Percentiles rank a stretch among this genome's conserved stretches.
Evolutionary conservation across 2,113 vertebrate species (phyloP).

Genomic region (Hippocampus mohnikei): DNA sequence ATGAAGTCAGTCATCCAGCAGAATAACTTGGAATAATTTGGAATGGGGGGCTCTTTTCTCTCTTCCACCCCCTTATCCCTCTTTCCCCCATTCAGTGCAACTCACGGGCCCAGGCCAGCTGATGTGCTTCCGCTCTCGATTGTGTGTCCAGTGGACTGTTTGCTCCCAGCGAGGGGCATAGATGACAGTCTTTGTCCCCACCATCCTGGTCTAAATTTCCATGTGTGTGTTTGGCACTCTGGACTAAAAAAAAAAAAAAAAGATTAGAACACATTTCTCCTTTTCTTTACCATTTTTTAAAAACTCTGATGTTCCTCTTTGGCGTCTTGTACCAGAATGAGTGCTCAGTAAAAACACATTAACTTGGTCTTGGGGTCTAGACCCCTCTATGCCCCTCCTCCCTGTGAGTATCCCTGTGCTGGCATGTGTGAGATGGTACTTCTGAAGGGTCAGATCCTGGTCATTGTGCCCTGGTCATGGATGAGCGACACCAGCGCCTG

Average conservation of each 20-base stretch:
- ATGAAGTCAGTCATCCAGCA: constrained; percentile 78
- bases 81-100: constrained; percentile 14
- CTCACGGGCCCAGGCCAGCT: constrained; percentile 64
- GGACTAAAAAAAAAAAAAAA: constrained; percentile 9
- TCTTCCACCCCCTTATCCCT: constrained; percentile 9
- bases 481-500: constrained; percentile 71
- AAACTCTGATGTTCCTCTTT: constrained; percentile 2
- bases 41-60: constrained; percentile 57
- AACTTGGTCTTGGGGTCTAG: constrained; percentile 45
- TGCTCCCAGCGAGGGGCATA: constrained; percentile 61
- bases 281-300: neutral
- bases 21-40: constrained; percentile 75
- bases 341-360: constrained; percentile 6
- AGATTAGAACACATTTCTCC: neutral
- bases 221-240: constrained; percentile 16
- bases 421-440: constrained; percentile 60
- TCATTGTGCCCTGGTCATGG: constrained; percentile 72
- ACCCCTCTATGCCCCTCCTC: constrained; percentile 27
- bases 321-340: constrained; percentile 1
- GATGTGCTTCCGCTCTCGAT: constrained; percentile 72
- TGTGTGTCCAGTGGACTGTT: constrained; percentile 74
- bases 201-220: constrained; percentile 44
- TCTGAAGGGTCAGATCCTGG: constrained; percentile 67
- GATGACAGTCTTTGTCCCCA: constrained; percentile 63
- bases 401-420: constrained; percentile 52